Percentiles rank a stretch among this genome's conserved stretches.
These are phyloP conservation scores for Colletes gigas DNA, from an alignment of 1,140 invertebrate species.

Conservation along the genomic window DNA sequence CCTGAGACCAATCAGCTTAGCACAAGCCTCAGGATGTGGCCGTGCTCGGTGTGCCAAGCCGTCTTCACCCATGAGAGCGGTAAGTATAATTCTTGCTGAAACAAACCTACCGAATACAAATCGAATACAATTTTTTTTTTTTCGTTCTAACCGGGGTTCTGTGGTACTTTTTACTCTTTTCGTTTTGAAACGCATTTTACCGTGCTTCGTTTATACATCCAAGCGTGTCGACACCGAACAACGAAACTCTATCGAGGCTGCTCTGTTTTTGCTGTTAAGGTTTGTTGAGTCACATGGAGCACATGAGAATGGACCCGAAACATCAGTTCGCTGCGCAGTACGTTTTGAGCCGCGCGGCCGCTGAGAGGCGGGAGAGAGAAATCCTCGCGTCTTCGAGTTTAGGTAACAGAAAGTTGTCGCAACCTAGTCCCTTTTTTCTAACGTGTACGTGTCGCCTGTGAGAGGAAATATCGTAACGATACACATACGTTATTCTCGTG, in stretches of 20 bases:
- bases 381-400: slow-evolving; percentile 85
- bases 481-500: slow-evolving; percentile 40
- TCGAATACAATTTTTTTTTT: background rate
- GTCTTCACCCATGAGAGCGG: slow-evolving; percentile 97
- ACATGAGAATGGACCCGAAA: slow-evolving; percentile 98
- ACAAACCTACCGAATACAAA: background rate
- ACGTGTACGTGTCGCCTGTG: too few species aligned
- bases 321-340: slow-evolving; percentile 97
- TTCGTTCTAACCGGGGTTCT: background rate
- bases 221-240: background rate
- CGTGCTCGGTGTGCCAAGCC: slow-evolving; percentile 95
- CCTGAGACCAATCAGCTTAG: slow-evolving; percentile 94
- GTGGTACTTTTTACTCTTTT: background rate
- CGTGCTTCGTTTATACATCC: background rate
- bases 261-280: slow-evolving; percentile 82
- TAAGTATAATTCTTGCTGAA: slow-evolving; percentile 79
- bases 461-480: slow-evolving; percentile 10
- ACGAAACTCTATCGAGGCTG: slow-evolving; percentile 31
- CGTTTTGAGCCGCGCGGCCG: slow-evolving; percentile 93
- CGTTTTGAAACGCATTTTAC: background rate
- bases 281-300: slow-evolving; percentile 95
- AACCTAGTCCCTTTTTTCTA: too few species aligned
- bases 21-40: slow-evolving; percentile 94
- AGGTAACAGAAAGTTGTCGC: slow-evolving; percentile 67
- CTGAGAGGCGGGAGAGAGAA: slow-evolving; percentile 92